These are phyloP conservation scores for Corydoras maculifer DNA, from an alignment of 2,113 vertebrate genomes.

Conservation along the genomic window DNA sequence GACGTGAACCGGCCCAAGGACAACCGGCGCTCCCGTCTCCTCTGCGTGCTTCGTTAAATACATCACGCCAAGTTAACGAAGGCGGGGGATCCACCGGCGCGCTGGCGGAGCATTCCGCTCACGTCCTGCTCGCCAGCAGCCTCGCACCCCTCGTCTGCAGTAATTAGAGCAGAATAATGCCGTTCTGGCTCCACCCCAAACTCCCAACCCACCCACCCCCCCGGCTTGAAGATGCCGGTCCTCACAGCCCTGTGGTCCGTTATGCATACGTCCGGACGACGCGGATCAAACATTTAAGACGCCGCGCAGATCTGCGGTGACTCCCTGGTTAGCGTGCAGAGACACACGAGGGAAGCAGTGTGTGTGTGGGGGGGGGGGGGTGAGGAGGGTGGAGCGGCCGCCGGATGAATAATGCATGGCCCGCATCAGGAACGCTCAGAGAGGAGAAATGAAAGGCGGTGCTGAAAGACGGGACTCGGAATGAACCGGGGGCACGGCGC, in stretches of 20 bases:
- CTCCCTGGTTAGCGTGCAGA: constrained; percentile 28
- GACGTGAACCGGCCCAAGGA: constrained; percentile 25
- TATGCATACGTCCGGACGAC: constrained; percentile 18
- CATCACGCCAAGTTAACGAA: neutral
- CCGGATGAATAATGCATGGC: constrained; percentile 41
- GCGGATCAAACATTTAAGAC: constrained; percentile 37
- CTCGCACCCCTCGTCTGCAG: constrained; percentile 27
- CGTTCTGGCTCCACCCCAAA: constrained; percentile 12
- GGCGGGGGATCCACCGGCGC: neutral
- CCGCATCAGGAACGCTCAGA: constrained; percentile 30
- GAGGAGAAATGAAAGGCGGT: constrained; percentile 17
- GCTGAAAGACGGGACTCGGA: constrained; percentile 6
- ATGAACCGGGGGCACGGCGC: constrained; percentile 11
- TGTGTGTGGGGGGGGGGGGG: constrained; percentile 1
- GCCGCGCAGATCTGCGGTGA: constrained; percentile 14
- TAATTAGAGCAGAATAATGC: constrained; percentile 39
- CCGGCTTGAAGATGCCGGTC: constrained; percentile 24
- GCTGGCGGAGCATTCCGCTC: constrained; percentile 19
- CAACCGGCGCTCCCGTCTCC: constrained; percentile 13
- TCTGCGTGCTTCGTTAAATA: constrained; percentile 5
- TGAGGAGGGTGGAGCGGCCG: constrained; percentile 23
- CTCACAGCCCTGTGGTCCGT: constrained; percentile 15
- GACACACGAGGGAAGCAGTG: constrained; percentile 30
- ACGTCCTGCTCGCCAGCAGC: constrained; percentile 14
- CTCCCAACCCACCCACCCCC: neutral